phyloP scores from a whole-genome alignment of 1,140 invertebrate genomes.

The Rhyacophila brunnea region DNA sequence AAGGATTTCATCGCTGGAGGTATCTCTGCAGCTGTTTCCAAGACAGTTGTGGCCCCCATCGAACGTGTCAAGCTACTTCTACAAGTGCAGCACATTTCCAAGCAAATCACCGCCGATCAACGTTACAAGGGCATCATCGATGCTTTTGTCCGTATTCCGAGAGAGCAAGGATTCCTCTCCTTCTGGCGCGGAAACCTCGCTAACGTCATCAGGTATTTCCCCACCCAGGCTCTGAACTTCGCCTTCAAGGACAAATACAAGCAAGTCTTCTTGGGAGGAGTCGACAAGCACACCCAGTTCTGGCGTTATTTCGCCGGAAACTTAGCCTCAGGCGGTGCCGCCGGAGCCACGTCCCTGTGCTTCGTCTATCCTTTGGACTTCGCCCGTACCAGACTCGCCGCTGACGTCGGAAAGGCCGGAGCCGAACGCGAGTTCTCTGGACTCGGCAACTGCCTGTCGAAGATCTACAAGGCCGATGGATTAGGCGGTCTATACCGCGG shows the following conservation, averaged over 20 bases:
- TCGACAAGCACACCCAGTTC: conserved; percentile 86
- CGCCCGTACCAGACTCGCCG: conserved; percentile 88
- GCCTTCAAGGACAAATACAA: conserved; percentile 93
- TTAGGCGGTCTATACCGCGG: conserved; percentile 86
- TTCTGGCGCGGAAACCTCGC: conserved; percentile 96
- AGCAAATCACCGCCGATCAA: conserved; percentile 76
- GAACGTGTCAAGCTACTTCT: conserved; percentile 92
- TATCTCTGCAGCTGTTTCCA: conserved; percentile 85
- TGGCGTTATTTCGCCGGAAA: conserved; percentile 85
- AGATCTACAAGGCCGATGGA: conserved; percentile 89
- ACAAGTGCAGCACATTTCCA: conserved; percentile 84
- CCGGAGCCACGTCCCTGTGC: conserved; percentile 88
- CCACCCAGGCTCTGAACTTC: conserved; percentile 94
- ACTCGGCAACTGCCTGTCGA: conserved; percentile 80
- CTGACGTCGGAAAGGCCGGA: conserved; percentile 80
- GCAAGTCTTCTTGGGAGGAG: conserved; percentile 76
- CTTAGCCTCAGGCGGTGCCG: conserved; percentile 89
- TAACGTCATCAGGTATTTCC: conserved; percentile 92
- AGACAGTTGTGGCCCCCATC: conserved; percentile 86
- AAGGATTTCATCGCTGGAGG: conserved; percentile 88
- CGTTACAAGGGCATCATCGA: conserved; percentile 87
- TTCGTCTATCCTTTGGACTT: conserved; percentile 96
- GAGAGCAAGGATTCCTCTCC: conserved; percentile 82
- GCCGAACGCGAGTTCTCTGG: conserved; percentile 84
- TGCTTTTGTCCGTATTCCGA: conserved; percentile 83